These are phyloP conservation scores for Tetranychus piercei DNA, from an alignment of 2,888 invertebrate species.

Conservation along the genomic window DNA sequence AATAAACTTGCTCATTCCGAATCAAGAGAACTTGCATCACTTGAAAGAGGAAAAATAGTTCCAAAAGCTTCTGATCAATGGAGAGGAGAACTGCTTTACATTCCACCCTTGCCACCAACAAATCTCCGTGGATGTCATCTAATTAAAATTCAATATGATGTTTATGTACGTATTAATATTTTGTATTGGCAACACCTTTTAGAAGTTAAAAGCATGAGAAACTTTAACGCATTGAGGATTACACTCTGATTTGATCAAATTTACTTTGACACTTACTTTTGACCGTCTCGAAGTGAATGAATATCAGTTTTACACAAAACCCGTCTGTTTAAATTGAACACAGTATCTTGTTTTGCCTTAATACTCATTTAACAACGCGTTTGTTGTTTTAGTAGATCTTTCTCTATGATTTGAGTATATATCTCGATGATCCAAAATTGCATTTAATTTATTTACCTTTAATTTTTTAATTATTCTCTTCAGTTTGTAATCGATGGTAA, in stretches of 20 bases:
- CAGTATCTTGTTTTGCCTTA: too few relatives aligned
- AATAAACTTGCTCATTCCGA: conserved; percentile 70
- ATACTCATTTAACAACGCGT: too few relatives aligned
- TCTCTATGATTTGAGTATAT: too few relatives aligned
- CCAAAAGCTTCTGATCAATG: conserved; percentile 63
- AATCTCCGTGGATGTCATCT: conserved; percentile 81
- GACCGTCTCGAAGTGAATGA: too few relatives aligned
- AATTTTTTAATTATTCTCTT: not conserved
- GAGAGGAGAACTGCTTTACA: conserved; percentile 69
- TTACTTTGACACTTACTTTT: too few relatives aligned
- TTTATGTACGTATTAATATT: conserved; percentile 49
- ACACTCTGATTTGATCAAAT: too few relatives aligned
- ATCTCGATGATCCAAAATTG: not conserved
- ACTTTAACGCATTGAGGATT: too few relatives aligned
- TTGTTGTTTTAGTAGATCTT: too few relatives aligned
- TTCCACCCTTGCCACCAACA: conserved; percentile 82
- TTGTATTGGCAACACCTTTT: not conserved
- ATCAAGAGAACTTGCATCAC: conserved; percentile 59
- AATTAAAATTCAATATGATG: conserved; percentile 78
- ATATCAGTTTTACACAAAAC: too few relatives aligned
- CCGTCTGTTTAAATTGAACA: too few relatives aligned
- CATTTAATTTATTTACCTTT: not conserved
- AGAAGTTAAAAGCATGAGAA: too few relatives aligned
- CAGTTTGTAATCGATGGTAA: conserved; percentile 79
- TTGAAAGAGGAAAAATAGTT: conserved; percentile 58